phyloP scores from a whole-genome alignment of 2,888 invertebrate genomes.

The Agrochola lychnidis region DNA sequence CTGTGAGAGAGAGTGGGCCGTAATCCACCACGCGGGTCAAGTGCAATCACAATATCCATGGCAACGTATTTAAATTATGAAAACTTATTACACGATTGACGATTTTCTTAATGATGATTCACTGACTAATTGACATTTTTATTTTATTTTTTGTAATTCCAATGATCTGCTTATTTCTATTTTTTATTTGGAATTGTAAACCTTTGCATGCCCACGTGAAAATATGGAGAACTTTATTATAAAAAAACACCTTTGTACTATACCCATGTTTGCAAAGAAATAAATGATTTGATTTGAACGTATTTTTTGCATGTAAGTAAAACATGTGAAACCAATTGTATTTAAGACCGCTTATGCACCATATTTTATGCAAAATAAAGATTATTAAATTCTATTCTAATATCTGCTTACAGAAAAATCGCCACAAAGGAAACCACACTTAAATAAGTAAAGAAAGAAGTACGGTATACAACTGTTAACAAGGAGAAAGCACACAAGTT shows the following conservation, averaged over 20 bases:
- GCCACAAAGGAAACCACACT: slow-evolving; percentile 4
- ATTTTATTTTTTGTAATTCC: too few species aligned
- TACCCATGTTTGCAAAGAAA: too few species aligned
- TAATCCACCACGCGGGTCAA: background rate
- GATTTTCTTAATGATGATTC: too few species aligned
- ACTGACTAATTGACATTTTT: too few species aligned
- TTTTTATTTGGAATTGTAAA: too few species aligned
- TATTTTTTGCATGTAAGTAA: background rate
- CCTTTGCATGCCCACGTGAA: too few species aligned
- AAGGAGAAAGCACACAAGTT: slow-evolving; percentile 22
- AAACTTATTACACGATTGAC: too few species aligned
- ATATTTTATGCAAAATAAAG: background rate
- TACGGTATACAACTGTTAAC: background rate
- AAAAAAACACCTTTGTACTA: too few species aligned
- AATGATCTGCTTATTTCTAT: too few species aligned
- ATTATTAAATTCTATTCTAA: background rate
- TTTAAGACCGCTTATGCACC: background rate
- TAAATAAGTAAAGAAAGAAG: background rate
- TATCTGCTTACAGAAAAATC: background rate
- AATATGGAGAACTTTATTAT: too few species aligned
- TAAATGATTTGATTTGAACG: too few species aligned
- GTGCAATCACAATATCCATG: background rate
- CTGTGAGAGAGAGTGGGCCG: background rate
- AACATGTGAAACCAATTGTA: background rate
- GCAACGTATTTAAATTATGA: too few species aligned